Evolutionary conservation across 2,113 vertebrate genomes (phyloP).

Genomic region (Speoplatyrhinus poulsoni): DNA sequence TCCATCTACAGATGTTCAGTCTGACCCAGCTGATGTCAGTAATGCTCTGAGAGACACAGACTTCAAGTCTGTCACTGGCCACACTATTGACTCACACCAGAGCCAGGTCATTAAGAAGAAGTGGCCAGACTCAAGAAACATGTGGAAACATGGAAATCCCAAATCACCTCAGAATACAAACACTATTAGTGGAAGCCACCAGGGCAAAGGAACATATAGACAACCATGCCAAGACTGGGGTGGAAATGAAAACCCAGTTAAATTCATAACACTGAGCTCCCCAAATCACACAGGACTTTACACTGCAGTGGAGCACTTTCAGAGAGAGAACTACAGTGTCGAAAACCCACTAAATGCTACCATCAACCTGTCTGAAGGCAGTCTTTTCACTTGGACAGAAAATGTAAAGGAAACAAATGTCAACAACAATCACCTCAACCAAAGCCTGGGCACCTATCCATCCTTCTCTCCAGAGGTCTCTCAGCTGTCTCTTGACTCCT

Average conservation of each 20-base stretch:
- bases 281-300: slow-evolving; percentile 4
- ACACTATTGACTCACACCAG: slow-evolving; percentile 9
- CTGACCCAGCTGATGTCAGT: neutral
- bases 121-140: slow-evolving; percentile 20
- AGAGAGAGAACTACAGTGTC: slow-evolving; percentile 3
- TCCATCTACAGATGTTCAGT: slow-evolving; percentile 5
- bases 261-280: slow-evolving; percentile 14
- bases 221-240: slow-evolving; percentile 8
- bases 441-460: slow-evolving; percentile 22
- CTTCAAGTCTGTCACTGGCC: neutral
- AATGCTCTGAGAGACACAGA: neutral
- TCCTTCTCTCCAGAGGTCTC: slow-evolving; percentile 51
- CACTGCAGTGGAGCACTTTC: slow-evolving; percentile 6
- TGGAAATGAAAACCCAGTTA: neutral
- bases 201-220: slow-evolving; percentile 4
- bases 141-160: slow-evolving; percentile 27
- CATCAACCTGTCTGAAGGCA: slow-evolving; percentile 25
- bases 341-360: slow-evolving; percentile 25
- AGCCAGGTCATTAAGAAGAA: slow-evolving; percentile 28
- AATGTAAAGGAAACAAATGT: slow-evolving; percentile 19
- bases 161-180: slow-evolving; percentile 8
- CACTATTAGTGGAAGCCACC: slow-evolving; percentile 7
- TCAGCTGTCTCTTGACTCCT: slow-evolving; percentile 59
- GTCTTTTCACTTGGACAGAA: slow-evolving; percentile 17
- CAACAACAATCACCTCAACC: neutral